Evolutionary conservation across 2,113 vertebrate species (phyloP).

Genomic region (Noturus placidus): DNA sequence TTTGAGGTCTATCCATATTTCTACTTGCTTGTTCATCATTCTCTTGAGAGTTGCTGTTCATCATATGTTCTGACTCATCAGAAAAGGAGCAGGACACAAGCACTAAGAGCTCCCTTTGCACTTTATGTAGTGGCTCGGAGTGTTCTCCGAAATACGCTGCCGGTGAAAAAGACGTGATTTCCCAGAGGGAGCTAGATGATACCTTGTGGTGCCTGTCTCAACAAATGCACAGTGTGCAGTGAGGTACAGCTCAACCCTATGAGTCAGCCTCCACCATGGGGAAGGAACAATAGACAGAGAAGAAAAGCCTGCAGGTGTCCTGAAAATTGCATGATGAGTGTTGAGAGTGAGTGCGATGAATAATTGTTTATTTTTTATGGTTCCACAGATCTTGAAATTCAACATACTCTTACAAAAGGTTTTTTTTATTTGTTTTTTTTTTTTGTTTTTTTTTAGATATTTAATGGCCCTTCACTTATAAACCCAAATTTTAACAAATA

Average conservation of each 20-base stretch:
- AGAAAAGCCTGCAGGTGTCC: conserved; percentile 21
- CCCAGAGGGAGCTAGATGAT: conserved; percentile 11
- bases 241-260: conserved; percentile 5
- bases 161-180: conserved; percentile 1
- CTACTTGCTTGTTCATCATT: not conserved
- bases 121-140: not conserved
- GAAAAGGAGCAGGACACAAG: not conserved
- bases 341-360: conserved; percentile 5
- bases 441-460: not conserved
- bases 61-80: conserved; percentile 49
- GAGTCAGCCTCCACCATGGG: conserved; percentile 15
- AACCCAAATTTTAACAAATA: not conserved
- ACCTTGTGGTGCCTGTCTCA: conserved; percentile 20
- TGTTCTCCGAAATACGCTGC: not conserved
- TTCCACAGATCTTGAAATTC: not conserved
- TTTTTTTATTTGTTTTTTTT: no score
- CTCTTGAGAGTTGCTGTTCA: conserved; percentile 18
- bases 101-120: not conserved
- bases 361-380: conserved; percentile 3
- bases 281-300: conserved; percentile 4
- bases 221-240: conserved; percentile 4
- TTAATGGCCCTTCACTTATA: not conserved
- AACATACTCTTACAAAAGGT: not conserved
- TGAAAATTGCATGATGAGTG: conserved; percentile 10
- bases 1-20: conserved; percentile 35